Evolutionary conservation across 1,140 invertebrate species (phyloP).

Genomic region (Magallana ariakensis): DNA sequence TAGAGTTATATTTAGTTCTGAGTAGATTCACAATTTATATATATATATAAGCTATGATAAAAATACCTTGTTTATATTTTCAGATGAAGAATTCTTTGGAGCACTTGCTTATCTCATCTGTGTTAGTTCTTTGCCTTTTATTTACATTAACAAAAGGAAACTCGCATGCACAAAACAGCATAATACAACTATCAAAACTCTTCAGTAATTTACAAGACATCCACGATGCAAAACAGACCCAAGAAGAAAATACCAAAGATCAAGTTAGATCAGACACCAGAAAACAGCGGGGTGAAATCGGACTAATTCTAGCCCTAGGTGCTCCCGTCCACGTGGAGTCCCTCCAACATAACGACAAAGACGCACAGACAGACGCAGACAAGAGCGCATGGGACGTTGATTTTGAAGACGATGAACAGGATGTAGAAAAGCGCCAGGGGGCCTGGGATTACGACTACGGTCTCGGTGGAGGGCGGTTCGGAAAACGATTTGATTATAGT

Average conservation of each 20-base stretch:
- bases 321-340: slow-evolving; percentile 28
- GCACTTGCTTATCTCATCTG: background rate
- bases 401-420: slow-evolving; percentile 43
- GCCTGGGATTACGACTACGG: slow-evolving; percentile 75
- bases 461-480: slow-evolving; percentile 75
- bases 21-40: too few relatives aligned
- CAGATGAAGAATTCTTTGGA: slow-evolving; percentile 35
- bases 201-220: slow-evolving; percentile 20
- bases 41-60: background rate
- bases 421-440: slow-evolving; percentile 70
- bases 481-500: slow-evolving; percentile 72
- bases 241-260: background rate
- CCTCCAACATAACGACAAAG: background rate
- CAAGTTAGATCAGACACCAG: background rate
- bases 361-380: background rate
- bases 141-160: background rate
- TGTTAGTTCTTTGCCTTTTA: background rate
- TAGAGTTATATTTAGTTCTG: too few relatives aligned
- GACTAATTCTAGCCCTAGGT: slow-evolving; percentile 25
- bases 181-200: slow-evolving; percentile 35
- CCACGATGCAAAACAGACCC: slow-evolving; percentile 1
- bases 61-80: background rate
- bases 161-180: background rate
- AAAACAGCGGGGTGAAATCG: slow-evolving; percentile 30
- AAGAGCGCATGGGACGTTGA: background rate